Percentiles rank a stretch among this genome's conserved stretches.
phyloP scores from a whole-genome alignment of 2,797 vertebrate genomes.

The Coendou prehensilis region DNA sequence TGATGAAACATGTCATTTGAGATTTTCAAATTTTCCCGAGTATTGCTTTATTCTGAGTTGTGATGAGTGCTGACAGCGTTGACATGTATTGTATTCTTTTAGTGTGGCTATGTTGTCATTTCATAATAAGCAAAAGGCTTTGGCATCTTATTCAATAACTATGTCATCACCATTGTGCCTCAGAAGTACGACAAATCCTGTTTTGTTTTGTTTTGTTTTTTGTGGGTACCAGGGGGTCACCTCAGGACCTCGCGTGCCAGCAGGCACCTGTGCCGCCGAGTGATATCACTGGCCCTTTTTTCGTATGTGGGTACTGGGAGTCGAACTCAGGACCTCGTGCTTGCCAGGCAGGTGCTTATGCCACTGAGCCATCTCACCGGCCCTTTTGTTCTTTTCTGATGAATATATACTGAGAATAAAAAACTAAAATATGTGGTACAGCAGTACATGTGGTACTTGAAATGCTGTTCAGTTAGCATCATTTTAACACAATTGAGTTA shows the following conservation, averaged over 20 bases:
- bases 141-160: background rate
- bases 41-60: background rate
- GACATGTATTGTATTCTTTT: background rate
- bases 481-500: background rate
- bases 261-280: too few species aligned
- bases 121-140: background rate
- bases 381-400: background rate
- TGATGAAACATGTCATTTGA: background rate
- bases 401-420: background rate
- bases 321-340: too few species aligned
- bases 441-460: background rate
- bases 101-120: background rate
- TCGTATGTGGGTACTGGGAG: too few species aligned
- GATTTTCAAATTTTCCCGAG: background rate
- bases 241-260: too few species aligned
- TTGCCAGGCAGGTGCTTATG: too few species aligned
- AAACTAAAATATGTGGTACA: background rate
- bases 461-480: background rate
- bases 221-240: too few species aligned
- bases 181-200: background rate
- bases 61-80: background rate
- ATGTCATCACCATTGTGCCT: background rate
- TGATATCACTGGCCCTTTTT: too few species aligned
- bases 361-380: too few species aligned
- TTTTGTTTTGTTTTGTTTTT: background rate